Base-by-base conservation (phyloP, 53 echinoderm and acorn worm genomes). In the Paracentrotus lividus region DNA sequence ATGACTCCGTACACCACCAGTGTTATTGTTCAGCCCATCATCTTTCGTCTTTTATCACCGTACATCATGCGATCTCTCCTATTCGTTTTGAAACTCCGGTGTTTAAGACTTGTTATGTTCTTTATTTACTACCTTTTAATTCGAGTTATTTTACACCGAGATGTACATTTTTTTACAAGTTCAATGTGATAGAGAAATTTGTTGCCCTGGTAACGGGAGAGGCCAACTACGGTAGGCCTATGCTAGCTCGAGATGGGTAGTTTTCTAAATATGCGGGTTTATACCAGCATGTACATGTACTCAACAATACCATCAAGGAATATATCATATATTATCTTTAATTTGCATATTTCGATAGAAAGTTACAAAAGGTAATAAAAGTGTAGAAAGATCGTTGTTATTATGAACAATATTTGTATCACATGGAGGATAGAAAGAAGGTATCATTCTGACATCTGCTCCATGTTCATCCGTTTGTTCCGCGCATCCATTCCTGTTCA, bases 1-100 rank as follows among this genome's bases (percentile, higher is more conserved):
- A 47, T 81, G 81, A 81, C 81, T 81, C 44, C n/a, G 81, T 81
- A 81, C 27, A 81, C 81, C 47, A 81, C 81, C 81, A 45, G 47
- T 72, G 72, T 72, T 40, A 72, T 81, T 47, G 81, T 81, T 81
- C 81, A 44, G 47, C 81, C 45, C 81, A 81, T 47, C 81, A 81
- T 44, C 13, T n/a, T 44, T 20, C 45, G 81, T 24, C 47, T n/a
- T 47, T 81, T 27, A 42, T 76, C 16, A 36, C 76, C 18, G 23
- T 24, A 14, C 81, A 44, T 81, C 47, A 81, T 47, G 81, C 81
- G 81, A 81, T 81, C 47, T 76, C 81, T 8, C 44, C 45, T 47
- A 26, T 81, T 81, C 81, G 47, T 81, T 47, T 33, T 12, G 9
- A 29, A 32, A 10, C 32, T 81, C 44, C n/a, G 40, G 38, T 45